Conservation (phyloP, 2,113 vertebrate genomes). For the Microcebus tavaratra region DNA sequence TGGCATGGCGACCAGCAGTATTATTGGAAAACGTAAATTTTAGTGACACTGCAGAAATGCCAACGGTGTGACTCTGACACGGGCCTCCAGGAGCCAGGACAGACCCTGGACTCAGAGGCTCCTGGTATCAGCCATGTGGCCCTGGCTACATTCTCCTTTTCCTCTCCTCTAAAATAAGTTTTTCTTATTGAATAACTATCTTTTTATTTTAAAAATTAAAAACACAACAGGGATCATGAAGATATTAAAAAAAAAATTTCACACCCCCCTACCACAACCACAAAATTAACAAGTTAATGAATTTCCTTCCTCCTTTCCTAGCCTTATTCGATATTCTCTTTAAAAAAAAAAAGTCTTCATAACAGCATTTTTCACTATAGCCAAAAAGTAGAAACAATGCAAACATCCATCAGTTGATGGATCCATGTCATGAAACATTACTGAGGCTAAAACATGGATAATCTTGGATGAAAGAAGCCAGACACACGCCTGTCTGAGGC, state of each 20-base stretch:
- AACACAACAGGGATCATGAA: not conserved
- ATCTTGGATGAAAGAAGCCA: not conserved
- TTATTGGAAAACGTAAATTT: not conserved
- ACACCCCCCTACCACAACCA: too few relatives aligned
- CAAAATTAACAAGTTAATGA: not conserved
- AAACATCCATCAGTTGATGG: accelerated
- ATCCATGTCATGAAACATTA: not conserved
- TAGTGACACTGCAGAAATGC: not conserved
- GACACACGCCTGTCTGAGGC: not conserved
- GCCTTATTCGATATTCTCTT: not conserved
- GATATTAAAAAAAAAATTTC: not conserved
- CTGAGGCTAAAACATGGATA: not conserved
- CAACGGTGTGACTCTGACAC: not conserved
- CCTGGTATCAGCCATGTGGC: not conserved
- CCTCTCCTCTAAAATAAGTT: not conserved
- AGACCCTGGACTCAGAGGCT: not conserved
- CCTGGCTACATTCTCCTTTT: not conserved
- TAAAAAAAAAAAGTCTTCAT: not conserved
- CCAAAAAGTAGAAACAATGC: too few relatives aligned
- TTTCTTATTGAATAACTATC: not conserved
- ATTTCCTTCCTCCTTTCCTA: not conserved
- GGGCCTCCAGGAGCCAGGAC: not conserved
- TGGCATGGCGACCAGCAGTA: not conserved
- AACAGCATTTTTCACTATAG: not conserved
- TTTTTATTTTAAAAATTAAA: slow-evolving; percentile 12